These are phyloP conservation scores for Atherinomorus stipes DNA, from an alignment of 2,113 vertebrate species.

Conservation along the genomic window DNA sequence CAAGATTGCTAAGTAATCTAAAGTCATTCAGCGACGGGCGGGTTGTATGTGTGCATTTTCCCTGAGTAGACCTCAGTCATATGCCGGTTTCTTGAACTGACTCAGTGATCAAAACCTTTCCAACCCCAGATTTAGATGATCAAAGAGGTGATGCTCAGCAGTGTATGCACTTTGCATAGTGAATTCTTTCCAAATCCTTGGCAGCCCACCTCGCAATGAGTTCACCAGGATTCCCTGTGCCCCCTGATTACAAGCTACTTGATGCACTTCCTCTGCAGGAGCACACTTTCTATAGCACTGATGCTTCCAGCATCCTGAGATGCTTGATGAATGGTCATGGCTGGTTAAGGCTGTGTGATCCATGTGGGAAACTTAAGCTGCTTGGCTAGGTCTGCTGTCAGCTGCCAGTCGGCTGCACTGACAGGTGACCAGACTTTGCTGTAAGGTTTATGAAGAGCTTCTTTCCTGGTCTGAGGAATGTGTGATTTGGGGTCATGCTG, in stretches of 20 bases:
- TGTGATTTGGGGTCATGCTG: too few species aligned
- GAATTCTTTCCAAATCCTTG: background rate
- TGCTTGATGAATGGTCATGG: background rate
- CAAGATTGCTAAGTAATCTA: background rate
- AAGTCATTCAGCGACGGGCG: background rate
- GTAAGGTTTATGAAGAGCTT: background rate
- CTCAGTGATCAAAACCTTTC: constrained; percentile 6
- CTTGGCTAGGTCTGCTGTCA: background rate
- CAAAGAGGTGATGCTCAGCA: background rate
- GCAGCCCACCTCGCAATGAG: background rate
- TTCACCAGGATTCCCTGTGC: background rate
- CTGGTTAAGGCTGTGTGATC: background rate
- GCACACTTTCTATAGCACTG: background rate
- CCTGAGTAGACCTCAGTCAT: background rate
- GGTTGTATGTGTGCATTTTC: constrained; percentile 4
- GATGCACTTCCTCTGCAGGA: background rate
- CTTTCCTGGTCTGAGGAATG: too few species aligned
- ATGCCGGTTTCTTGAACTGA: background rate
- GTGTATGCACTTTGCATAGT: constrained; percentile 3
- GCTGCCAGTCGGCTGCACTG: background rate
- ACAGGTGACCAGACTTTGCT: background rate
- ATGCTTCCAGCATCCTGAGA: background rate
- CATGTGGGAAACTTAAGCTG: background rate
- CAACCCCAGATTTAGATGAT: constrained; percentile 5
- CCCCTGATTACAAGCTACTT: background rate